Base-by-base conservation (phyloP, 2,797 vertebrate genomes). In the Lepilemur ruficaudatus region DNA sequence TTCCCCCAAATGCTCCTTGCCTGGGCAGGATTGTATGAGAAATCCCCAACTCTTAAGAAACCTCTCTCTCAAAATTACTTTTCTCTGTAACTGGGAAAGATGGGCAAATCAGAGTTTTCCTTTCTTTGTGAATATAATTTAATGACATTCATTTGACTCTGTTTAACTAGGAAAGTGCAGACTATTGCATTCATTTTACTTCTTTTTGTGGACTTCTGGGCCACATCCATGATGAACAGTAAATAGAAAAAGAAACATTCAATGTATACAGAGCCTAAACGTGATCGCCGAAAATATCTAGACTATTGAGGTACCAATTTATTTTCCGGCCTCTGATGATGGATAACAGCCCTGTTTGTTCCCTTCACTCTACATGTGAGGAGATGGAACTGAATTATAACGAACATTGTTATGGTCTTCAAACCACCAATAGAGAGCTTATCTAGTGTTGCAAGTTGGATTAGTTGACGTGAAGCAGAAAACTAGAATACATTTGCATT, bases 401-500 rank as follows among this genome's bases (percentile, higher is more conserved):
- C 11, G 48, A 91, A 25, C 8, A n/a, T 85, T 91, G 52, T 28
- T 82, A 41, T 80, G 61, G 72, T 96, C 97, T 98, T 95, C 69
- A 91, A n/a, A 12, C 10, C 14, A n/a, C 82, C n/a, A 59, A 89
- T 50, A 61, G 48, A 32, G 67, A 50, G 90, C 78, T 97, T 57
- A 38, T 88, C 80, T 69, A 93, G 82, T 97, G 96, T 97, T 79
- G 81, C 63, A 95, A 82, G 95, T 61, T 85, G 93, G 55, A 94
- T 81, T 61, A 55, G 4, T 4, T 94, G 87, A 95, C 70, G 90
- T 0, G 32, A 79, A n/a, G 15, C 32, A 97, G 89, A 97, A 98
- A 95, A 52, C 30, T 91, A 72, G 92, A 98, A 98, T 97, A 98
- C 50, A 96, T 97, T 97, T 97, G 28, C 93, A 89, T 98, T 94